These are phyloP conservation scores for Tortrix viridana DNA, from an alignment of 2,888 invertebrate species.

Conservation along the genomic window DNA sequence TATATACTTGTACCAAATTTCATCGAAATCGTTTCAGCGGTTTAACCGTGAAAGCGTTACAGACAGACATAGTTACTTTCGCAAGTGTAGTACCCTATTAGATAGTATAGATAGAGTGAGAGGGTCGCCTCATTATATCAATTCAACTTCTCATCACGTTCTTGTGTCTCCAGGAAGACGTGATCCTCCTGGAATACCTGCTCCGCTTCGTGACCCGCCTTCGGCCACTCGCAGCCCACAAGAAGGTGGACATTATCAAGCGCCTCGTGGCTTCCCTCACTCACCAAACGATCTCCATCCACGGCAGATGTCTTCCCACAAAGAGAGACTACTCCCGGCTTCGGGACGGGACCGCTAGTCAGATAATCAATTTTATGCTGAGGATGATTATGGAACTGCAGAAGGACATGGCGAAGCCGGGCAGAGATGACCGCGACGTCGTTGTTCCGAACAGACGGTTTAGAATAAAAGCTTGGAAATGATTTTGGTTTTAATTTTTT, in stretches of 20 bases:
- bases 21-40: too few relatives aligned
- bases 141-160: neutral
- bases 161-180: slow-evolving; percentile 82
- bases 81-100: too few relatives aligned
- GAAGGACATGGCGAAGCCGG: slow-evolving; percentile 71
- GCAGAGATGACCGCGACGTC: slow-evolving; percentile 70
- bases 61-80: too few relatives aligned
- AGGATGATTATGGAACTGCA: slow-evolving; percentile 78
- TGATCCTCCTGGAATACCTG: slow-evolving; percentile 89
- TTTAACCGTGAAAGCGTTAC: too few relatives aligned
- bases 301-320: slow-evolving; percentile 67
- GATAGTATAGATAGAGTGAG: too few relatives aligned
- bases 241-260: slow-evolving; percentile 85
- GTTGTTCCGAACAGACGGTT: slow-evolving; percentile 61
- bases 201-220: slow-evolving; percentile 88
- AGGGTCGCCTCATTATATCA: too few relatives aligned
- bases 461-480: slow-evolving; percentile 79
- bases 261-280: slow-evolving; percentile 87
- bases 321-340: slow-evolving; percentile 74
- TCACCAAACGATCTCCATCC: slow-evolving; percentile 84
- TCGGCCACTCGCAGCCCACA: slow-evolving; percentile 84
- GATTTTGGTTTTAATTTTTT: slow-evolving; percentile 43
- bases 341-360: slow-evolving; percentile 83
- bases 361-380: slow-evolving; percentile 80
- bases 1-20: too few relatives aligned